Base-by-base conservation (phyloP, 2,113 vertebrate species). In the Dryoscopus gambensis region DNA sequence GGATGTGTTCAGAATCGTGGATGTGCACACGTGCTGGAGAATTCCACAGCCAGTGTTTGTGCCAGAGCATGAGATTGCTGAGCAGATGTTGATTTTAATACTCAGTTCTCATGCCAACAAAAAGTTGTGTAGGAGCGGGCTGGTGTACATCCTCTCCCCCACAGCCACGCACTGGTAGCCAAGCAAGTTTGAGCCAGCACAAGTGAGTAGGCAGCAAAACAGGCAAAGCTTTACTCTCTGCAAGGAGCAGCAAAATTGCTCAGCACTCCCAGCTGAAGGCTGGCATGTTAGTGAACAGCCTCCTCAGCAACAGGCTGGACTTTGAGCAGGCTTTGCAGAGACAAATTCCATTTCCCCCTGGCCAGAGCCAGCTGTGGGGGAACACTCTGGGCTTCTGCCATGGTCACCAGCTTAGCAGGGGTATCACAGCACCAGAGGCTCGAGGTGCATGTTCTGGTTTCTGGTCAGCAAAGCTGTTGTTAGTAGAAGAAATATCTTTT, bases 321-420 rank as follows among this genome's bases (percentile, higher is more conserved):
- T 92, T 95, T 77, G 88, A 86, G 92, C 92, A 59, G 88, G 59
- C 88, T 97, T 42, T 93, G 79, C 88, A 81, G 88, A 93, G 71
- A 62, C 59, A 90, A 88, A 93, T 84, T 90, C 88, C 90, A 88
- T 17, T 80, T 76, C 71, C 55, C 37, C 71, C 74, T 62, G 62
- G 74, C 55, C 3, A 1, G 46, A 80, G 50, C 8, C 69, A 88
- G 88, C 63, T 42, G 17, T 65, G 81, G 67, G 79, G 78, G 70
- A 73, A 77, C 2, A 2, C 55, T 24, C 22, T 80, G 83, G 63
- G 77, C 77, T 84, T 63, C 68, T 86, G 85, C 80, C 83, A 73
- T 1, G 22, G 85, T 37, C 6, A 4, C 65, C 71, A 84, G 80
- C 79, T 83, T 31, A 33, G 31, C 73, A 92, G 70, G 22, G 88